phyloP scores from a whole-genome alignment of 1,140 invertebrate species.

The Agrypnia vestita region DNA sequence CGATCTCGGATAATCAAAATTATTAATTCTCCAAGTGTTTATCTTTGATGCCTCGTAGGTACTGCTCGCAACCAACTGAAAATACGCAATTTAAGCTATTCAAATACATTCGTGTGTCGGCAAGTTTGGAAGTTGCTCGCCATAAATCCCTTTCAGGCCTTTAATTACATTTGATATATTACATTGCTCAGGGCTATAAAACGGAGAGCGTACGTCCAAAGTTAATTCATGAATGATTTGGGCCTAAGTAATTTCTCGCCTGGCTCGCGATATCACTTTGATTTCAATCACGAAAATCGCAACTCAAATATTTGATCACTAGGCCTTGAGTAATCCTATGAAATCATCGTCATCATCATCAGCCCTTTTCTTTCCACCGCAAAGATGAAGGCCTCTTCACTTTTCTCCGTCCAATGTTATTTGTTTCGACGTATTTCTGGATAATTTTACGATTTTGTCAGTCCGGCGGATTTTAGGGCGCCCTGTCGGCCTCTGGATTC shows the following conservation, averaged over 20 bases:
- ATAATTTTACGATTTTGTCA: not conserved
- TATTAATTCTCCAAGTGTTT: too few relatives aligned
- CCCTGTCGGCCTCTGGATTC: not conserved
- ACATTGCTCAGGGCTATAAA: constrained; percentile 14
- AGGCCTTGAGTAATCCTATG: too few relatives aligned
- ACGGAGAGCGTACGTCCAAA: not conserved
- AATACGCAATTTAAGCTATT: too few relatives aligned
- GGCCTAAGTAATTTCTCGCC: not conserved
- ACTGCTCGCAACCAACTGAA: too few relatives aligned
- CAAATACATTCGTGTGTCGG: constrained; percentile 27
- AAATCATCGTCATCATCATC: not conserved
- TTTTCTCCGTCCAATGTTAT: not conserved
- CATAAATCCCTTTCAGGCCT: constrained; percentile 27
- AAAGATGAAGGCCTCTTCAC: too few relatives aligned
- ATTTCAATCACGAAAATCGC: too few relatives aligned
- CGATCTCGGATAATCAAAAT: too few relatives aligned
- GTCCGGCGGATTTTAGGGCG: not conserved
- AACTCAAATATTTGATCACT: too few relatives aligned
- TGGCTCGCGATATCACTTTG: too few relatives aligned
- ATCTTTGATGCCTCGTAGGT: too few relatives aligned
- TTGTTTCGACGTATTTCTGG: not conserved
- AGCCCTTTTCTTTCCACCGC: too few relatives aligned
- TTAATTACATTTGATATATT: constrained; percentile 43
- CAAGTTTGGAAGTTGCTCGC: constrained; percentile 24
- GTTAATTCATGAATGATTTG: not conserved